A percentile compares a stretch with the other conserved stretches of the same genome.
Conservation (phyloP, 1,140 invertebrate genomes). For the Phthorimaea operculella region DNA sequence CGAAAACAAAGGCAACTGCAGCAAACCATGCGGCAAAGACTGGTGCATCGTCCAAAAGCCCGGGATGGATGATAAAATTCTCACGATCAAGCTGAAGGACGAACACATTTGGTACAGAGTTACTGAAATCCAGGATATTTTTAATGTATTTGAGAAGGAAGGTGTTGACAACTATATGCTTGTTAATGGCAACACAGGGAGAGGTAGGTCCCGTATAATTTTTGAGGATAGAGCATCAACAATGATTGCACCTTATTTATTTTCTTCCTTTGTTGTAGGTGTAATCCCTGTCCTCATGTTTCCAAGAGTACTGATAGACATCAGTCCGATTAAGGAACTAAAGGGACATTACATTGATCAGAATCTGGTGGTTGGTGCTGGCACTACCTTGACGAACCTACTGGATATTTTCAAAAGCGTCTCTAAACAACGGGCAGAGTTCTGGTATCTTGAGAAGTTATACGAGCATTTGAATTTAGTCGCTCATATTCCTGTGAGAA, state of each 20-base stretch:
- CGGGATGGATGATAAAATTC: conserved; percentile 21
- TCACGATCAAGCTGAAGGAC: conserved; percentile 41
- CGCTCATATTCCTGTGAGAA: conserved; percentile 75
- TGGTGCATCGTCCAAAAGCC: conserved; percentile 43
- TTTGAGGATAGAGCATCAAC: too few species aligned
- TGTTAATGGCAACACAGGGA: conserved; percentile 68
- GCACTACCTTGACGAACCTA: conserved; percentile 71
- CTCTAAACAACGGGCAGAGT: conserved; percentile 49
- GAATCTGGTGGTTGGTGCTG: conserved; percentile 72
- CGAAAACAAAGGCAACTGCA: conserved; percentile 18
- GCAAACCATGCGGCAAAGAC: conserved; percentile 26
- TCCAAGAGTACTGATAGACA: conserved; percentile 73
- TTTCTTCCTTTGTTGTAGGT: conserved; percentile 23
- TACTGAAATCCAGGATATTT: conserved; percentile 38
- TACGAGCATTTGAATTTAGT: conserved; percentile 75
- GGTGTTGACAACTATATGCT: conserved; percentile 61
- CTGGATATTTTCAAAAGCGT: conserved; percentile 69
- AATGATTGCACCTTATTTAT: not conserved
- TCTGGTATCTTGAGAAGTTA: conserved; percentile 68
- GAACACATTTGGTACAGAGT: conserved; percentile 44
- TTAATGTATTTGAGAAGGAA: conserved; percentile 35
- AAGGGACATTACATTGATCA: conserved; percentile 73
- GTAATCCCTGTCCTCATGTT: conserved; percentile 36
- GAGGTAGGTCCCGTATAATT: too few species aligned
- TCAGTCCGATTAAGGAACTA: conserved; percentile 69